These are phyloP conservation scores for Drosophila multiciliata DNA, from an alignment of 2,888 invertebrate species.

Conservation along the genomic window DNA sequence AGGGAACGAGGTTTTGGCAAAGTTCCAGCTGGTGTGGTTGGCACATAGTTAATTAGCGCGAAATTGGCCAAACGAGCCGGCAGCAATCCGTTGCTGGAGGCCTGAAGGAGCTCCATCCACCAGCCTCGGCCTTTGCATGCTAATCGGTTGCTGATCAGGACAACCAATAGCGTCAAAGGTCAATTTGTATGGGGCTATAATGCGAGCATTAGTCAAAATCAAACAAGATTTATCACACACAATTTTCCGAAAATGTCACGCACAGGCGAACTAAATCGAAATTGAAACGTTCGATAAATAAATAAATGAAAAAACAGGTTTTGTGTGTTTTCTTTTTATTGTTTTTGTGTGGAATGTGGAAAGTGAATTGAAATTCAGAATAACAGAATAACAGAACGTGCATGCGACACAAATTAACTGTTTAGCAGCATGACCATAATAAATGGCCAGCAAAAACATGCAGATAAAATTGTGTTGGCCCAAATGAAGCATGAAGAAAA, in stretches of 20 bases:
- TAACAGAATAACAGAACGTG: slow-evolving; percentile 49
- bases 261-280: slow-evolving; percentile 58
- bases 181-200: slow-evolving; percentile 57
- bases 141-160: slow-evolving; percentile 73
- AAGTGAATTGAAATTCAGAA: slow-evolving; percentile 64
- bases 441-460: slow-evolving; percentile 28
- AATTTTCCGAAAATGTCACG: slow-evolving; percentile 62
- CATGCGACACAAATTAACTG: slow-evolving; percentile 68
- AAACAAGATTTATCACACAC: slow-evolving; percentile 68
- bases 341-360: slow-evolving; percentile 47
- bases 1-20: slow-evolving; percentile 52
- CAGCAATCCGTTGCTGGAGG: slow-evolving; percentile 15
- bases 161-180: slow-evolving; percentile 65
- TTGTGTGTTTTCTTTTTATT: slow-evolving; percentile 4
- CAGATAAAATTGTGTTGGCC: slow-evolving; percentile 31
- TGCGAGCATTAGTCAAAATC: slow-evolving; percentile 64
- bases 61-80: slow-evolving; percentile 58
- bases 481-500: slow-evolving; percentile 35
- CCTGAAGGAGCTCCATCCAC: neutral
- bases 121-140: slow-evolving; percentile 55
- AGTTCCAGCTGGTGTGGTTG: slow-evolving; percentile 67
- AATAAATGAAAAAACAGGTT: slow-evolving; percentile 24
- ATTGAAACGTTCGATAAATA: slow-evolving; percentile 60
- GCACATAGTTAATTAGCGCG: slow-evolving; percentile 79
- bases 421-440: slow-evolving; percentile 32